Conservation (phyloP, 1,140 invertebrate genomes). For the Drosophila sp. region DNA sequence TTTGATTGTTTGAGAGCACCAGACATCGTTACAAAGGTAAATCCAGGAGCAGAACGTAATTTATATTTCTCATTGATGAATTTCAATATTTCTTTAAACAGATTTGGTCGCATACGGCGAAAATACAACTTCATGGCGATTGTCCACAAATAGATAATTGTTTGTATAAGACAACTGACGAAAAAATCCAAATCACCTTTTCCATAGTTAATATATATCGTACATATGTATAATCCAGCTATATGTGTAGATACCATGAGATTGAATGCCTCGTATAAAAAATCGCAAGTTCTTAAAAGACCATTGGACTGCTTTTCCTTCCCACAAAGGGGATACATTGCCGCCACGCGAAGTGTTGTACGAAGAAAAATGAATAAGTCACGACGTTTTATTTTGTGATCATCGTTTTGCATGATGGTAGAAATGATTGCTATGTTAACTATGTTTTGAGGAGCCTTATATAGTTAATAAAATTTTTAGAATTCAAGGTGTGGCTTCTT, state of each 20-base stretch:
- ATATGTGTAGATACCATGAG: conserved; percentile 68
- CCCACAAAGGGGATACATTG: conserved; percentile 64
- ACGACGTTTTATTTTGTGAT: conserved; percentile 28
- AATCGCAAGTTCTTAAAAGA: conserved; percentile 32
- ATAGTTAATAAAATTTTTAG: conserved; percentile 9
- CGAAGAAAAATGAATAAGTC: conserved; percentile 72
- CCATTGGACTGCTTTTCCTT: conserved; percentile 20
- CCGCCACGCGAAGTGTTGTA: conserved; percentile 53
- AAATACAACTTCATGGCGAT: conserved; percentile 75
- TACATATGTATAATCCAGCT: conserved; percentile 58
- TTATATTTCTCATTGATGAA: conserved; percentile 58
- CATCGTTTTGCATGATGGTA: conserved; percentile 7
- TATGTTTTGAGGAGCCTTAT: conserved; percentile 3
- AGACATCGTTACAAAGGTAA: conserved; percentile 67
- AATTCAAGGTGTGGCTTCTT: not conserved
- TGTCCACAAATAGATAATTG: conserved; percentile 75
- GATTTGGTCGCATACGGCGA: conserved; percentile 48
- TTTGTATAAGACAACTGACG: conserved; percentile 73
- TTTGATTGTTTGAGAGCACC: conserved; percentile 48
- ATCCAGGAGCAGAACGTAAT: conserved; percentile 56
- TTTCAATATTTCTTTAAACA: conserved; percentile 47
- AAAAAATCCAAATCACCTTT: conserved; percentile 70
- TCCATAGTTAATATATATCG: conserved; percentile 62
- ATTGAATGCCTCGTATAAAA: conserved; percentile 60
- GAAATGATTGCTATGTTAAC: not conserved